Conservation (phyloP, 2,888 invertebrate genomes). For the Agrochola lota region DNA sequence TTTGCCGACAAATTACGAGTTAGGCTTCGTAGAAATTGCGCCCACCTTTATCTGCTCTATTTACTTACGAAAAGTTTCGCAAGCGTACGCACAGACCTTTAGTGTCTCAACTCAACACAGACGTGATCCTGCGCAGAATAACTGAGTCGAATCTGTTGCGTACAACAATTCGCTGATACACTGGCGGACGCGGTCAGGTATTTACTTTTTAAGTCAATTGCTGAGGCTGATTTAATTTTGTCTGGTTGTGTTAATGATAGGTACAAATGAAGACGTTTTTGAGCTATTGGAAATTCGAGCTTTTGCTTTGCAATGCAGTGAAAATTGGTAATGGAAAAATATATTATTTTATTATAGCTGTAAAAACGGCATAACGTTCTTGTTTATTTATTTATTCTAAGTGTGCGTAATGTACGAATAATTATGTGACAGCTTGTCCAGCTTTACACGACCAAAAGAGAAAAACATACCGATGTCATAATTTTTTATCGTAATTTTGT, state of each 20-base stretch:
- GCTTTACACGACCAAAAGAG: not conserved
- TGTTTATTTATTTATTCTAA: not conserved
- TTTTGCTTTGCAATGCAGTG: too few relatives aligned
- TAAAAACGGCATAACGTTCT: constrained; percentile 8
- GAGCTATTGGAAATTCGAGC: not conserved
- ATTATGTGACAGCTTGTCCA: not conserved
- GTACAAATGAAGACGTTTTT: too few relatives aligned
- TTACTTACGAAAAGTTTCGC: constrained; percentile 71
- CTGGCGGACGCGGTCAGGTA: constrained; percentile 52
- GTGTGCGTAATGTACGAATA: not conserved
- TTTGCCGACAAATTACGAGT: constrained; percentile 69
- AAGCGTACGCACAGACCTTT: constrained; percentile 79
- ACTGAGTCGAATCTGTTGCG: constrained; percentile 75
- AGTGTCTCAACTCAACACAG: constrained; percentile 78
- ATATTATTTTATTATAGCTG: too few relatives aligned
- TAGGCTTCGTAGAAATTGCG: constrained; percentile 71
- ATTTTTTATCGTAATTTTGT: constrained; percentile 30
- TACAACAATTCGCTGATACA: constrained; percentile 63
- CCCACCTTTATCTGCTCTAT: constrained; percentile 76
- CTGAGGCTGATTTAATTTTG: constrained; percentile 21
- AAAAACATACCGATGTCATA: constrained; percentile 35
- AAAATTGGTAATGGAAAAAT: too few relatives aligned
- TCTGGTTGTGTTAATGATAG: too few relatives aligned
- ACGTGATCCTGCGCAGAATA: constrained; percentile 78
- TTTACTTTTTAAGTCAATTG: constrained; percentile 16